phyloP scores from a whole-genome alignment of 2,888 invertebrate species.

The Leptinotarsa haldemani region DNA sequence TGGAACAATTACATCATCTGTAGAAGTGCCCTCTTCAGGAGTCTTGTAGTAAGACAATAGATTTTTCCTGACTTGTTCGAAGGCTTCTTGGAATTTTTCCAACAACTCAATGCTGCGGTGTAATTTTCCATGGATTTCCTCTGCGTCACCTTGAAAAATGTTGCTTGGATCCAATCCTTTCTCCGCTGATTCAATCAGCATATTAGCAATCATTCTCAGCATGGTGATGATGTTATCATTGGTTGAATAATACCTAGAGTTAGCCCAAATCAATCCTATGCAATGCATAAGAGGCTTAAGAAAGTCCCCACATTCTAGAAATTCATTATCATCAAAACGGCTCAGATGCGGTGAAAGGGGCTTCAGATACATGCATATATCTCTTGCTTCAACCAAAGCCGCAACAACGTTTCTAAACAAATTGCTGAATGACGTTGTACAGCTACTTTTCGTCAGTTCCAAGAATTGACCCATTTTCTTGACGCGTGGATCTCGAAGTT shows the following conservation, averaged over 20 bases:
- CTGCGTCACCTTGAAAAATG: constrained; percentile 85
- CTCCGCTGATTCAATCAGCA: constrained; percentile 80
- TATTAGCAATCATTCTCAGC: constrained; percentile 82
- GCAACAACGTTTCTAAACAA: constrained; percentile 83
- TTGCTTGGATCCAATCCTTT: constrained; percentile 81
- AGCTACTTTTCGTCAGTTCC: constrained; percentile 83
- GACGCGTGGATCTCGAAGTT: constrained; percentile 84
- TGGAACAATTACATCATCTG: constrained; percentile 67
- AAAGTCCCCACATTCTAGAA: constrained; percentile 71
- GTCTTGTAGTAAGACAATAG: constrained; percentile 63
- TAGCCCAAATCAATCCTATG: constrained; percentile 86
- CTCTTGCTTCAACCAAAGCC: constrained; percentile 85
- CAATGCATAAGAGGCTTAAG: constrained; percentile 82
- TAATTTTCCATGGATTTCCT: constrained; percentile 60
- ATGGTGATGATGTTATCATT: constrained; percentile 75
- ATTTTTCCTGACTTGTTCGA: constrained; percentile 67
- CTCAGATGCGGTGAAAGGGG: constrained; percentile 79
- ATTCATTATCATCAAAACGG: constrained; percentile 77
- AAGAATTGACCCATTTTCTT: constrained; percentile 80
- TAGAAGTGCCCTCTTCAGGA: constrained; percentile 42
- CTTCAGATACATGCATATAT: constrained; percentile 82
- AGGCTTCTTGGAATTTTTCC: constrained; percentile 60
- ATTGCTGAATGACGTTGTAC: constrained; percentile 80
- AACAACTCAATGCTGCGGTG: constrained; percentile 54
- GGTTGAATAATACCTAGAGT: constrained; percentile 70